Base-by-base conservation (phyloP, 2,888 invertebrate species). In the Cyaniris semiargus region DNA sequence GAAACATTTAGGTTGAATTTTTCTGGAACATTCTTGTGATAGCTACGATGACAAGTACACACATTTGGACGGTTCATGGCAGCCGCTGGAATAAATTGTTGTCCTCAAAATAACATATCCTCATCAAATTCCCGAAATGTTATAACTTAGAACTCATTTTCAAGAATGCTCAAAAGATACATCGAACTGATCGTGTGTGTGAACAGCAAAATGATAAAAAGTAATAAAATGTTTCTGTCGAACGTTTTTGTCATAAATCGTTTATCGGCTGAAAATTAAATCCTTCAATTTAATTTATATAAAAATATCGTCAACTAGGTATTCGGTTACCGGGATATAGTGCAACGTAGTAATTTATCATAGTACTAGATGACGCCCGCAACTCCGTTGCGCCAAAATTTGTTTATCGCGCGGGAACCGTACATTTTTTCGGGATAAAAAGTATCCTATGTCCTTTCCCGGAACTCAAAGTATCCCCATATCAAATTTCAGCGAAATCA, bases 181-280 rank as follows among this genome's bases (percentile, higher is more conserved):
- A 53, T 13, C 13, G 18, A 58, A 58, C 15, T 15, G 6, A 58
- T 21, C 3, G 58, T 58, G 21, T 58, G 58, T 8, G 7, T 15
- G 21, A 58, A 58, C 53, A 53, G 18, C 53, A 53, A 53, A 53
- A 44, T 44, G 44, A 44, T 18, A 53, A 18, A 53, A 53, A 53
- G 18, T 53, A 4, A 53, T 53, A 18, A 53, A 53, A 53, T 53
- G 5, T 18, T 15, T 53, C 18, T 18, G 53, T 53, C 53, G 53
- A 15, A 53, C 18, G 53, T 18, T 53, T 53, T 31, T 34, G 6
- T 70, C n/a, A 18, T 18, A 18, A 10, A 44, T 44, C 44, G 10
- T 31, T 27, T 34, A 27, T 70, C 7, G 15, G 70, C 70, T 70
- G 70, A 70, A 70, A 70, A 70, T 34, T 31, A 70, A 70, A 70